Base-by-base conservation (phyloP, 2,113 vertebrate genomes). In the Hepsetus odoe region DNA sequence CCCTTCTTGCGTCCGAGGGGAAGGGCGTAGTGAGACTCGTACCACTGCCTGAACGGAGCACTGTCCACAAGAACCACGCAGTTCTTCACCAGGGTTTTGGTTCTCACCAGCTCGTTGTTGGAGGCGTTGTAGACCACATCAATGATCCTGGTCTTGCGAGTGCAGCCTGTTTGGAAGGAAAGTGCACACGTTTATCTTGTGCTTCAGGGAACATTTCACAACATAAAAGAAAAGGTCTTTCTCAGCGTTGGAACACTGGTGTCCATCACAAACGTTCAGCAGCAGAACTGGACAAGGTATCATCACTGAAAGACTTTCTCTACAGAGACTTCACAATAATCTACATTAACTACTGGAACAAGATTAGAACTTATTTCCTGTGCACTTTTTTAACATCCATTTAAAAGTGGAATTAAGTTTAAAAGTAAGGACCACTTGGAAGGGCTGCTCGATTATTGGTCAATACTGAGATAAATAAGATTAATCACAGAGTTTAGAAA, bases 41-140 rank as follows among this genome's bases (percentile, higher is more conserved):
- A 99, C 98, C 98, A 99, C 94, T 99, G 98, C 65, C 98, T 94
- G 94, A 92, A 99, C 0, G 98, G 97, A 33, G 95, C 94, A 86
- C 96, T 98, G 90, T 98, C 98, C 0, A 99, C 68, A 0, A 98
- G 95, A 56, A 99, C 92, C 0, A 99, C 95, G 87, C 97, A 99
- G 84, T 99, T 99, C 93, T 99, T 99, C 88, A 99, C 98, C 89
- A 99, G 90, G 20, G 98, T 99, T 89, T 99, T 99, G 62, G 98
- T 99, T 87, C 98, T 92, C 85, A 99, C 97, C 89, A 99, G 91
- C 82, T 99, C 98, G 0, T 99, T 99, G 93, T 99, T 99, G 74
- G 97, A 99, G 12, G 98, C 98, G 0, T 99, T 99, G 93, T 99
- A 99, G 81, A 99, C 97, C 0, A 99, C 98, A 32, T 99, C 98